phyloP scores from a whole-genome alignment of 2,888 invertebrate species.

The Falcaria lacertinaria region DNA sequence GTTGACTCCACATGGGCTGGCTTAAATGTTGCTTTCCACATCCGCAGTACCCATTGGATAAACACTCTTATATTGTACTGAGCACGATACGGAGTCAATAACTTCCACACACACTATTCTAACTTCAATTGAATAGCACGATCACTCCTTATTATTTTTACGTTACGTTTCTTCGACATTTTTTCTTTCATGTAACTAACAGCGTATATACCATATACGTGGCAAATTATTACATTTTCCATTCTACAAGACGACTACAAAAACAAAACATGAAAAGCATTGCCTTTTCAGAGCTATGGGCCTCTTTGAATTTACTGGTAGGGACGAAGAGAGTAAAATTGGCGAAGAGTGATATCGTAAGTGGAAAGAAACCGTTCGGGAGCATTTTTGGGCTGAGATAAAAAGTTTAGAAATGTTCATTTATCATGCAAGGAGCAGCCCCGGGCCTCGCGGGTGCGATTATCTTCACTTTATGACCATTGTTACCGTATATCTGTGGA shows the following conservation, averaged over 20 bases:
- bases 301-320: conserved; percentile 33
- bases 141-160: no score
- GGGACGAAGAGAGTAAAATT: conserved; percentile 20
- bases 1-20: conserved; percentile 22
- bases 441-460: conserved; percentile 26
- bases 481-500: conserved; percentile 19
- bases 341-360: conserved; percentile 11
- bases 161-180: no score
- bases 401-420: conserved; percentile 26
- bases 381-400: conserved; percentile 6
- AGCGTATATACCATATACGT: no score
- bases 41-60: conserved; percentile 26
- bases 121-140: no score
- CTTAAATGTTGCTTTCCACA: conserved; percentile 19
- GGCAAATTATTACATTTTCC: no score
- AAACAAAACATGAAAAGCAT: not conserved
- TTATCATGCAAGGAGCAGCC: conserved; percentile 35
- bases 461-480: conserved; percentile 25
- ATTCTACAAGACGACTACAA: no score
- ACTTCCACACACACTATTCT: not conserved
- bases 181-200: no score
- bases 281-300: not conserved
- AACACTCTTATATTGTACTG: conserved; percentile 26
- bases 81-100: not conserved
- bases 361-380: conserved; percentile 2